phyloP scores from a whole-genome alignment of 2,888 invertebrate species.

The Hydroisotoma schaefferi region DNA sequence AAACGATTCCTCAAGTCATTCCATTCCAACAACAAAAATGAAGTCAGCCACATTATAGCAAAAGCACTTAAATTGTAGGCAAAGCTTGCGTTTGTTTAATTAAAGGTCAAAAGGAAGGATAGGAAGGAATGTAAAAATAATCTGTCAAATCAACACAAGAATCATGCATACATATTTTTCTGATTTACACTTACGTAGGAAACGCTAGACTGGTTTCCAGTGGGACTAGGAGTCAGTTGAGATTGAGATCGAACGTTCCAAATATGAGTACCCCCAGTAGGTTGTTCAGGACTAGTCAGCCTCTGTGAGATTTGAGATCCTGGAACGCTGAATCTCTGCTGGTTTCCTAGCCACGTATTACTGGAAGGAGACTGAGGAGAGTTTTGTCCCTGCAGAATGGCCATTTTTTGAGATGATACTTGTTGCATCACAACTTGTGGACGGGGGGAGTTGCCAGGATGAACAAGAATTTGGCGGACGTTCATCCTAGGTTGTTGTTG shows the following conservation, averaged over 20 bases:
- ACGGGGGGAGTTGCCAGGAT: conserved; percentile 21
- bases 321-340: not conserved
- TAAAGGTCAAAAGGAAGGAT: not conserved
- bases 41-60: not conserved
- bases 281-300: conserved; percentile 7
- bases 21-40: not conserved
- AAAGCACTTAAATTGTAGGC: conserved; percentile 2
- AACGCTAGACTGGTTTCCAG: conserved; percentile 11
- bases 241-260: conserved; percentile 28
- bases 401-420: conserved; percentile 33
- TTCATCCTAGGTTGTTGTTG: conserved; percentile 33
- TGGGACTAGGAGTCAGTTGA: conserved; percentile 16
- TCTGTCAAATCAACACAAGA: conserved; percentile 5
- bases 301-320: not conserved
- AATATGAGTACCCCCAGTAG: conserved; percentile 12
- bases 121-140: not conserved
- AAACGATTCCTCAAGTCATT: not conserved
- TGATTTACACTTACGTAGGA: conserved; percentile 25
- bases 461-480: conserved; percentile 47
- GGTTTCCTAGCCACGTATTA: not conserved
- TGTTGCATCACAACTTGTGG: conserved; percentile 8
- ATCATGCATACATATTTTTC: conserved; percentile 1
- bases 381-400: conserved; percentile 35
- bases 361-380: conserved; percentile 7
- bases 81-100: not conserved